Base-by-base conservation (phyloP, 1,140 invertebrate species). In the Drosophila hydei region DNA sequence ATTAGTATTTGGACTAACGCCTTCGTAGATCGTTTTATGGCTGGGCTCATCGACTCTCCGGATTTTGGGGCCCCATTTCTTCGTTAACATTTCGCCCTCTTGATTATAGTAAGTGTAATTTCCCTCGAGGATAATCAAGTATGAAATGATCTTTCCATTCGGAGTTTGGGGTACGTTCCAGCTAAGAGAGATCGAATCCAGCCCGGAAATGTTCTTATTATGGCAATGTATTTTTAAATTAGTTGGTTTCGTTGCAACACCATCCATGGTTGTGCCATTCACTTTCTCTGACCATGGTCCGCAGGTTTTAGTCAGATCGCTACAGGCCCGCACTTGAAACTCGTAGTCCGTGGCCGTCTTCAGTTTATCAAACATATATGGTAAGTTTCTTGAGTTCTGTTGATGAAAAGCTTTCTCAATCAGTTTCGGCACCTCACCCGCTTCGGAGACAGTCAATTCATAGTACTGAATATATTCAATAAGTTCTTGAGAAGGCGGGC, bases 211-310 rank as follows among this genome's bases (percentile, higher is more conserved):
- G 72, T 94, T 94, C 72, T 95, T 94, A 77, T 93, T 94, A 65
- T 92, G 92, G 87, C 96, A 97, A 11, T 92, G 91, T 1, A 96
- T 92, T 1, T 92, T 92, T 0, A 96, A 92, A 42, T 90, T 75
- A 9, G 76, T 88, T 16, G 90, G 91, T 95, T 95, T 83, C 92
- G 93, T 8, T 93, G 95, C 61, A 92, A 92, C 69, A 62, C 96
- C 96, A 91, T 97, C 96, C 92, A 96, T 93, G 4, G 96, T 97
- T 5, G 95, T 95, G 1, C 95, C 96, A 83, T 95, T 95, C 42
- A 96, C 95, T 69, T 94, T 92, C 16, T 93, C 92, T 1, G 96
- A 96, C 94, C 94, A 95, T 16, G 94, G 94, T 4, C 96, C 95
- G 91, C 96, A 97, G 43, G 93, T 92, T 54, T 93, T 93, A 2